These are phyloP conservation scores for Caenorhabditis latens DNA, from an alignment of 1,140 invertebrate genomes.

Conservation along the genomic window DNA sequence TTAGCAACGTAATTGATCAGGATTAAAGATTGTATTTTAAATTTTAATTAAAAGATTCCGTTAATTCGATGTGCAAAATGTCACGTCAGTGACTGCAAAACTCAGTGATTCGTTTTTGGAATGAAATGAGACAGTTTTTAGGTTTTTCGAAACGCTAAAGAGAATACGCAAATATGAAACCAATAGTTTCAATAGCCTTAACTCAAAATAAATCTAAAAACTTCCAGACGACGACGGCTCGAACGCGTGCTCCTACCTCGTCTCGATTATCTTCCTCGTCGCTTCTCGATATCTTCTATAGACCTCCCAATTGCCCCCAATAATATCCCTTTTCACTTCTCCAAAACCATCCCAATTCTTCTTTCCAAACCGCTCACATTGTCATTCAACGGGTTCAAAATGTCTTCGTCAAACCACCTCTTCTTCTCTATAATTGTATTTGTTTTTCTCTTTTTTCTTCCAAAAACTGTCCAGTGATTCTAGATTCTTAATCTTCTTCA, in stretches of 20 bases:
- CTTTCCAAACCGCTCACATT: constrained; percentile 56
- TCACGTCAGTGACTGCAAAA: too few species aligned
- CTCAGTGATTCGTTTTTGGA: not conserved
- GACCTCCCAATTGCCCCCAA: not conserved
- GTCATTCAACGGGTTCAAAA: constrained; percentile 26
- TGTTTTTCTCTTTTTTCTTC: not conserved
- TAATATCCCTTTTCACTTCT: not conserved
- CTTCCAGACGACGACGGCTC: constrained; percentile 40
- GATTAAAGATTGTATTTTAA: too few species aligned
- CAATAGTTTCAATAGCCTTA: too few species aligned
- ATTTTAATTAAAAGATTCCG: too few species aligned
- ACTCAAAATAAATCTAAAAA: too few species aligned
- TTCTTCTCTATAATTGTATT: constrained; percentile 48
- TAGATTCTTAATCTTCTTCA: constrained; percentile 32
- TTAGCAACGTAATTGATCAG: too few species aligned
- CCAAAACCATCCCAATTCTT: constrained; percentile 2
- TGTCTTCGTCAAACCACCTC: constrained; percentile 12
- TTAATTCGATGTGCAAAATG: too few species aligned
- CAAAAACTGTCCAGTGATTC: constrained; percentile 27
- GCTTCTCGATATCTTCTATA: constrained; percentile 2
- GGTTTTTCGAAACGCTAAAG: too few species aligned
- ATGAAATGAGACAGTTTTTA: too few species aligned
- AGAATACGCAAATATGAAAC: too few species aligned
- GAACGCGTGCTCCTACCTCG: not conserved
- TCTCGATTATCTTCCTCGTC: constrained; percentile 3